Percentiles rank a stretch among this genome's conserved stretches.
Conservation (phyloP, 2,888 invertebrate species). For the Lissonota sp. region DNA sequence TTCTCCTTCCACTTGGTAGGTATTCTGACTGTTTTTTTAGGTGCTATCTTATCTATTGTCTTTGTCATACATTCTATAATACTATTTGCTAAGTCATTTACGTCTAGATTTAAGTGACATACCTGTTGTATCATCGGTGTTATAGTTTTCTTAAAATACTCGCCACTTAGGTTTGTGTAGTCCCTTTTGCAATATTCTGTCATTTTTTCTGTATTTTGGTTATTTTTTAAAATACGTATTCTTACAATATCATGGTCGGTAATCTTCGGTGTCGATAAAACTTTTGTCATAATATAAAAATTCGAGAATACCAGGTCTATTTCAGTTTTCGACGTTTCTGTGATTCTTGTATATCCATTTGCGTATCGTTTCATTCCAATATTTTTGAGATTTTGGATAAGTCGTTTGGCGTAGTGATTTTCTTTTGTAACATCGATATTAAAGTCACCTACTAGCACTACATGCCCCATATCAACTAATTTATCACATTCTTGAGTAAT, state of each 20-base stretch:
- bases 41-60: slow-evolving; percentile 1
- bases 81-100: not conserved
- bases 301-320: slow-evolving; percentile 11
- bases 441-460: not conserved
- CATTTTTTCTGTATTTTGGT: not conserved
- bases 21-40: not conserved
- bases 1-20: not conserved
- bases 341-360: slow-evolving; percentile 1
- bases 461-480: slow-evolving; percentile 9
- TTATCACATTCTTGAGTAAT: slow-evolving; percentile 8
- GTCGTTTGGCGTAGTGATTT: not conserved
- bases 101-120: not conserved
- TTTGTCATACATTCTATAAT: not conserved
- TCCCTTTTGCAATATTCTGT: not conserved
- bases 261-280: not conserved
- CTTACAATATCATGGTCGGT: not conserved
- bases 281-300: slow-evolving; percentile 8
- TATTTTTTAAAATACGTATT: not conserved
- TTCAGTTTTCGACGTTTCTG: slow-evolving; percentile 7
- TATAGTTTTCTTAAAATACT: not conserved
- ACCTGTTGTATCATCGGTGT: not conserved
- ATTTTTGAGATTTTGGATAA: not conserved
- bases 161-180: not conserved
- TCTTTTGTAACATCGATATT: slow-evolving; percentile 11
- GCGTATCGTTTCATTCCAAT: slow-evolving; percentile 17